These are phyloP conservation scores for Itoplectis maculator DNA, from an alignment of 2,888 invertebrate genomes.

Conservation along the genomic window DNA sequence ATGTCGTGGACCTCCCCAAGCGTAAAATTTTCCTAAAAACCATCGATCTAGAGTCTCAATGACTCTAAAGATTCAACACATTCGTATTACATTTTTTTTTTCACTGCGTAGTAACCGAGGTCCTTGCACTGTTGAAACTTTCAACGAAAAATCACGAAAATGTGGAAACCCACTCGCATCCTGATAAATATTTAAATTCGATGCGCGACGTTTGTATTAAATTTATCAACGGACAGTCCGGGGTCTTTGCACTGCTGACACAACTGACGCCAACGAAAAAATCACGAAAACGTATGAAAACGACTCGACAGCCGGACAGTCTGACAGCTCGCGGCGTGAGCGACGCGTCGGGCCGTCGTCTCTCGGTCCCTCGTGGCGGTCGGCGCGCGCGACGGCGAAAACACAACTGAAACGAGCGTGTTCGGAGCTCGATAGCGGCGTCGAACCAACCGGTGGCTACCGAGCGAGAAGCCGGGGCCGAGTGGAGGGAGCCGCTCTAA, in stretches of 20 bases:
- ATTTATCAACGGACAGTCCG: no score
- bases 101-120: not conserved
- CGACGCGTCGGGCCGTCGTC: conserved; percentile 33
- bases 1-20: not conserved
- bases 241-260: not conserved
- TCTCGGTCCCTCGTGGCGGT: conserved; percentile 34
- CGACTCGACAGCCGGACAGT: conserved; percentile 36
- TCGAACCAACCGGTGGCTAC: conserved; percentile 54
- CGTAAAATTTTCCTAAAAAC: not conserved
- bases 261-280: not conserved
- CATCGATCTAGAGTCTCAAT: not conserved
- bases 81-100: conserved; percentile 5
- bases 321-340: conserved; percentile 47
- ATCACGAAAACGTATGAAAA: not conserved
- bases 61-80: not conserved
- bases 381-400: conserved; percentile 47
- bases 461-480: conserved; percentile 25
- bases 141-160: not conserved
- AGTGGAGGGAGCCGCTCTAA: conserved; percentile 27
- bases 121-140: conserved; percentile 1
- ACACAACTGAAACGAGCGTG: conserved; percentile 52
- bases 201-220: not conserved
- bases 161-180: not conserved
- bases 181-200: no score
- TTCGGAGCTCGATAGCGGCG: conserved; percentile 38